These are phyloP conservation scores for Tetragonisca angustula DNA, from an alignment of 2,888 invertebrate species.

Conservation along the genomic window DNA sequence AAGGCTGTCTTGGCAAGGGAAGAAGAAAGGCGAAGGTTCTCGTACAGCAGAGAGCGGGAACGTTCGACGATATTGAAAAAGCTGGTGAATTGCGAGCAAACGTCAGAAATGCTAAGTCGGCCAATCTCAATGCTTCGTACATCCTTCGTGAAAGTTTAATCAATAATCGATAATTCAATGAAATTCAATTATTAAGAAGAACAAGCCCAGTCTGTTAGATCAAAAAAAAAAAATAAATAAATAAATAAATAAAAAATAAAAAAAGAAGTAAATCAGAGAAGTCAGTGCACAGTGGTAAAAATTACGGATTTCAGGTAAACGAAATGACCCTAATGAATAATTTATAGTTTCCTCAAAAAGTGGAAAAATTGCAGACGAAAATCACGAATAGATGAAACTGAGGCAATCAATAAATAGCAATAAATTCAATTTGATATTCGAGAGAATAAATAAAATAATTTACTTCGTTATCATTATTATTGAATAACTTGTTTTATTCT, in stretches of 20 bases:
- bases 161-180: slow-evolving; percentile 11
- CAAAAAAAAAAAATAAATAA: neutral
- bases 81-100: slow-evolving; percentile 10
- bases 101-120: slow-evolving; percentile 26
- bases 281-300: too few relatives aligned
- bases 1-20: neutral
- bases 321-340: too few relatives aligned
- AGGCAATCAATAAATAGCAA: too few relatives aligned
- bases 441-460: too few relatives aligned
- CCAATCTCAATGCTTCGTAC: slow-evolving; percentile 18
- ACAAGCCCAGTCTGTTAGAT: neutral
- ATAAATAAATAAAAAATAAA: too few relatives aligned
- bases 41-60: neutral
- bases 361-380: too few relatives aligned
- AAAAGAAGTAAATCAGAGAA: neutral
- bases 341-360: too few relatives aligned
- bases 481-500: too few relatives aligned
- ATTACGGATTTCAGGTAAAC: too few relatives aligned
- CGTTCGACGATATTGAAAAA: slow-evolving; percentile 12
- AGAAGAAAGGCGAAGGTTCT: neutral
- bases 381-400: too few relatives aligned
- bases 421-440: too few relatives aligned
- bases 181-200: neutral
- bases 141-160: neutral
- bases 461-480: too few relatives aligned